Percentiles rank a stretch among this genome's conserved stretches.
Evolutionary conservation across 2,888 invertebrate genomes (phyloP).

Genomic region (Hyles lineata): DNA sequence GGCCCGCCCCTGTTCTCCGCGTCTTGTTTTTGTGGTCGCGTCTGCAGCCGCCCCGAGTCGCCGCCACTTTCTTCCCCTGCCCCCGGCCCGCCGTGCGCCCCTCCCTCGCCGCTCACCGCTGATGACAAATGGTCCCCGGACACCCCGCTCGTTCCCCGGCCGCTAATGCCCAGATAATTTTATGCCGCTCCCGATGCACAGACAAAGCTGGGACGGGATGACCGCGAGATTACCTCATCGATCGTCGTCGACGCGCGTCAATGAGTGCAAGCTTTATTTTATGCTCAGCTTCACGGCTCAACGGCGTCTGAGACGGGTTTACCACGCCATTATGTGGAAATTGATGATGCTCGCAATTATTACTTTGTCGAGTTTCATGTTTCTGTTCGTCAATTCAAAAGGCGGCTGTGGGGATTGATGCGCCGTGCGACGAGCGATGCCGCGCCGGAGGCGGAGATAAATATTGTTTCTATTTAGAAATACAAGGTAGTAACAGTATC

Average conservation of each 20-base stretch:
- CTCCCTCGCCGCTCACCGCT: conserved; percentile 56
- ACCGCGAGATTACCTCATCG: conserved; percentile 79
- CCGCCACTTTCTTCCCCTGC: conserved; percentile 70
- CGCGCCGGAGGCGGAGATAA: background rate
- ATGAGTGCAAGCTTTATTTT: conserved; percentile 74
- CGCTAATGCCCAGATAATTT: conserved; percentile 83
- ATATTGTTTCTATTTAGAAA: conserved; percentile 23
- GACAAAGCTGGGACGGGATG: conserved; percentile 70
- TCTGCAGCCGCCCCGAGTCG: conserved; percentile 80
- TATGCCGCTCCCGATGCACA: conserved; percentile 76
- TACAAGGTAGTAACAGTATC: conserved; percentile 38
- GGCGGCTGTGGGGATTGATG: background rate
- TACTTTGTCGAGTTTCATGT: conserved; percentile 39
- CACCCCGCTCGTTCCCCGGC: conserved; percentile 67
- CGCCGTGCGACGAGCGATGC: background rate
- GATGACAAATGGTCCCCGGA: conserved; percentile 84
- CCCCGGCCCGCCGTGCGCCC: conserved; percentile 48
- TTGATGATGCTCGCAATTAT: conserved; percentile 57
- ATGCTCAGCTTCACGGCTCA: conserved; percentile 72
- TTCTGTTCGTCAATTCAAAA: conserved; percentile 31
- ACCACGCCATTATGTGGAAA: conserved; percentile 67
- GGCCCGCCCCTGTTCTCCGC: conserved; percentile 74
- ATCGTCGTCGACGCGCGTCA: conserved; percentile 73
- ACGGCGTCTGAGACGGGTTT: conserved; percentile 65
- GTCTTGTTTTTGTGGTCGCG: conserved; percentile 83